Conservation (phyloP, 2,797 vertebrate species). For the Pangasius larnaudii region DNA sequence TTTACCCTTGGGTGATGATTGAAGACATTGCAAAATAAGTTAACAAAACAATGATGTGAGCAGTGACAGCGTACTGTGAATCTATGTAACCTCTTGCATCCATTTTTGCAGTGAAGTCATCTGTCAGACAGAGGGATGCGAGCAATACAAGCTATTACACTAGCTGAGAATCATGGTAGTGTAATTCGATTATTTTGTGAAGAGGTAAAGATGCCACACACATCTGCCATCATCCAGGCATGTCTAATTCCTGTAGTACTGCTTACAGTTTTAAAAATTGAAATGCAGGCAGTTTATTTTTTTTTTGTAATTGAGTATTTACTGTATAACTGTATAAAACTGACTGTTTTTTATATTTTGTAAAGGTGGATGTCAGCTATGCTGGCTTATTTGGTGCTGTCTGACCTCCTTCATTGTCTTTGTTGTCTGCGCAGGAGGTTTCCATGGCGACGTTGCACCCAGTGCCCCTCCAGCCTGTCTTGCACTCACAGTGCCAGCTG, state of each 20-base stretch:
- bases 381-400: neutral
- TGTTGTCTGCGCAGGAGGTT: constrained; percentile 96
- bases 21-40: constrained; percentile 1
- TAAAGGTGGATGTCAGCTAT: neutral
- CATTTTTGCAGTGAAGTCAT: neutral
- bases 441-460: constrained; percentile 99
- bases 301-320: neutral
- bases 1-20: constrained; percentile 9
- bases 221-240: neutral
- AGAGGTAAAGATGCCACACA: constrained; percentile 9
- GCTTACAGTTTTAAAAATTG: neutral
- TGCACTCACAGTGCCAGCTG: constrained; percentile 99
- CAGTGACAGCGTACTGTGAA: neutral
- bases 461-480: constrained; percentile 96
- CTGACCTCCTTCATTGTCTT: constrained; percentile 98
- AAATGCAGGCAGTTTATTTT: neutral
- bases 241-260: neutral
- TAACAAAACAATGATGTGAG: neutral
- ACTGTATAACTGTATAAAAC: neutral
- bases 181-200: neutral
- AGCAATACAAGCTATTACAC: neutral
- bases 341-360: neutral
- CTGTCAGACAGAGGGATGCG: neutral
- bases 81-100: neutral
- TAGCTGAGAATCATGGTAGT: neutral